Evolutionary conservation across 1,140 invertebrate genomes (phyloP).

Genomic region (Pinna nobilis): DNA sequence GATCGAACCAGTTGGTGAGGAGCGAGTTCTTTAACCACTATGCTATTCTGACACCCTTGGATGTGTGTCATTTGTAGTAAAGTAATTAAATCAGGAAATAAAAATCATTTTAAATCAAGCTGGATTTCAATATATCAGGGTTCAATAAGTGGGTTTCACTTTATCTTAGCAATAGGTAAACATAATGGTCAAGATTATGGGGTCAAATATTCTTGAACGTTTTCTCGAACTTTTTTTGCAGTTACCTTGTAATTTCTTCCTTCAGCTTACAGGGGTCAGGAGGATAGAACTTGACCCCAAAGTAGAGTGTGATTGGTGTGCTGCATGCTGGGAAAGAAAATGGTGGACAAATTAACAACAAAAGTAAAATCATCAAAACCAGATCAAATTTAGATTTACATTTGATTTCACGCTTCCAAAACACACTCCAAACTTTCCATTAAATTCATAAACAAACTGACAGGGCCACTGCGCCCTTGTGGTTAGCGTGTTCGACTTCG

Average conservation of each 20-base stretch:
- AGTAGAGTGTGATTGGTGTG: slow-evolving; percentile 62
- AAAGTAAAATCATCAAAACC: neutral
- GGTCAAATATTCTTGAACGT: neutral
- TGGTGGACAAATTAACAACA: neutral
- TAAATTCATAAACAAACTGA: too few species aligned
- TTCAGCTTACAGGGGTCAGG: slow-evolving; percentile 69
- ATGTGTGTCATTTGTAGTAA: too few species aligned
- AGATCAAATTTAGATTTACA: neutral
- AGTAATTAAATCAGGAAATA: neutral
- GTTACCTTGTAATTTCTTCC: slow-evolving; percentile 71
- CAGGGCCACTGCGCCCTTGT: too few species aligned
- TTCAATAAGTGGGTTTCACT: too few species aligned
- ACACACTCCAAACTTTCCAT: too few species aligned
- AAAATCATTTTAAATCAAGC: neutral
- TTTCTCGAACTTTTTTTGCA: neutral
- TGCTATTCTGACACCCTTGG: too few species aligned
- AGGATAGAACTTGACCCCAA: slow-evolving; percentile 70
- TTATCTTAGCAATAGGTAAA: too few species aligned
- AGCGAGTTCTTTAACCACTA: too few species aligned
- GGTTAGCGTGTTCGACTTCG: too few species aligned
- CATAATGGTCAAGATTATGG: too few species aligned
- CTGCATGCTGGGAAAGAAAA: slow-evolving; percentile 53
- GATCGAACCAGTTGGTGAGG: too few species aligned
- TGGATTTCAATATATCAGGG: neutral
- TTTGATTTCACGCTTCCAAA: too few species aligned